Percentiles rank a stretch among this genome's conserved stretches.
phyloP scores from a whole-genome alignment of 2,888 invertebrate genomes.

The Ormyrus pomaceus region DNA sequence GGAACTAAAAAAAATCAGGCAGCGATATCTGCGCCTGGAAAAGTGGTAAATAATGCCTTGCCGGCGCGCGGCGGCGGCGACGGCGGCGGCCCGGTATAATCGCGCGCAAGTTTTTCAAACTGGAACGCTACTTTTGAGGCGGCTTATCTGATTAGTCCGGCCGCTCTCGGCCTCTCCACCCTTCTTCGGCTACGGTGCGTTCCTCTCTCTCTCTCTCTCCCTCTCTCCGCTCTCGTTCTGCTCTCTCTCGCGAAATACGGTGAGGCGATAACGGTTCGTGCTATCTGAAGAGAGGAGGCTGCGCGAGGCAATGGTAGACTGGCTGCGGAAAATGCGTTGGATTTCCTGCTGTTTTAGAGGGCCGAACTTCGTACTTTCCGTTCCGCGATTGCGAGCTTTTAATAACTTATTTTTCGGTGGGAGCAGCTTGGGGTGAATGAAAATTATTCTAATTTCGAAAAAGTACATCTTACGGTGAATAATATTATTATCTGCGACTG shows the following conservation, averaged over 20 bases:
- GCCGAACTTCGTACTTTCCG: too few species aligned
- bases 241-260: constrained; percentile 51
- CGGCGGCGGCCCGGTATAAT: constrained; percentile 57
- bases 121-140: constrained; percentile 65
- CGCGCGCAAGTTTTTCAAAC: constrained; percentile 62
- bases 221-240: neutral
- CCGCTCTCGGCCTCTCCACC: neutral
- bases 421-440: too few species aligned
- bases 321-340: too few species aligned
- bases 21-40: constrained; percentile 45
- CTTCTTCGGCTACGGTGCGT: neutral
- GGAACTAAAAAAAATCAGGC: constrained; percentile 13
- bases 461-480: too few species aligned
- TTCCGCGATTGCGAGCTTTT: too few species aligned
- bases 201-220: constrained; percentile 28
- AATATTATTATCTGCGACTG: too few species aligned
- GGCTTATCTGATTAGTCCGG: constrained; percentile 62
- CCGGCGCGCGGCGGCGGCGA: neutral
- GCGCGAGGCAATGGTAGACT: neutral
- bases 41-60: constrained; percentile 47
- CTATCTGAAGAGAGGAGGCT: constrained; percentile 18
- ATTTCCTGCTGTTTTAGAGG: too few species aligned
- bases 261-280: constrained; percentile 60
- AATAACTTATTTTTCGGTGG: too few species aligned
- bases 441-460: too few species aligned